Conservation (phyloP, 2,797 vertebrate genomes). For the Squalus acanthias region DNA sequence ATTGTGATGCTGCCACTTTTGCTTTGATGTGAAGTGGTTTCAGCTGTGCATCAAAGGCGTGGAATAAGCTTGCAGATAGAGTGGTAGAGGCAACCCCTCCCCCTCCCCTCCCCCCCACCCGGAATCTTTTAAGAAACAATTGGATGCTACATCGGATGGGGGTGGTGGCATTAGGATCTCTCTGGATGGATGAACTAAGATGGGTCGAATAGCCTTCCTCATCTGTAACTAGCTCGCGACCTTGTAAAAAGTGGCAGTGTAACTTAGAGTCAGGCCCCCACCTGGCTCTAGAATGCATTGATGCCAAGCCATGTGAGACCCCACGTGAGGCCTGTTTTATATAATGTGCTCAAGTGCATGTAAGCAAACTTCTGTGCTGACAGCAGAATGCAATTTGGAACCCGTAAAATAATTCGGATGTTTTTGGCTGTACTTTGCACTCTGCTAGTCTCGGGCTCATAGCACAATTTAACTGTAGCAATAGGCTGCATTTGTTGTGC, state of each 20-base stretch:
- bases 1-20: neutral
- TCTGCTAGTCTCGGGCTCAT: neutral
- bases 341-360: neutral
- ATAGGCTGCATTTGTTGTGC: neutral
- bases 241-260: neutral
- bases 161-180: neutral
- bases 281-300: neutral
- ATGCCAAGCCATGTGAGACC: neutral
- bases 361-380: neutral
- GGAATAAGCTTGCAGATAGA: neutral
- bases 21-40: conserved; percentile 15
- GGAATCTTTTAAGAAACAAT: neutral
- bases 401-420: neutral
- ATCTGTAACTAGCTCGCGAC: neutral
- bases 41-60: neutral
- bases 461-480: neutral
- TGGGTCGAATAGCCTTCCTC: neutral
- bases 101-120: no score
- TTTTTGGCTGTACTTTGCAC: neutral
- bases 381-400: neutral
- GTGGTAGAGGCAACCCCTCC: neutral
- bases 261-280: neutral
- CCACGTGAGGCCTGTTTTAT: neutral
- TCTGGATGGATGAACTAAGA: neutral
- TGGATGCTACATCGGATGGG: neutral